Percentiles rank a stretch among this genome's conserved stretches.
Evolutionary conservation across 1,140 invertebrate species (phyloP).

Genomic region (Zaprionus kolodkinae): DNA sequence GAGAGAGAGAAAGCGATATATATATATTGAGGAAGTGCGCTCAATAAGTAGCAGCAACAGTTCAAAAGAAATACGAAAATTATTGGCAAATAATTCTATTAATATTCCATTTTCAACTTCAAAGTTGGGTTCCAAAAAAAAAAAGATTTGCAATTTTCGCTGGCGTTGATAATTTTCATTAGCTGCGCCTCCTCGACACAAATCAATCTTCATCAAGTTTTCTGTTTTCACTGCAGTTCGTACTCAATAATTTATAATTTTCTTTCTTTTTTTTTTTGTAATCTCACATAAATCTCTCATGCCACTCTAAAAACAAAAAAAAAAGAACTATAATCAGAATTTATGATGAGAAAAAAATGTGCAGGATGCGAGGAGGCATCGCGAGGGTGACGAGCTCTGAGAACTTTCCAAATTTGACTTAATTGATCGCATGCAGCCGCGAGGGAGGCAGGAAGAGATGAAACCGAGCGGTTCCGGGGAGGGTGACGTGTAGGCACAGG

Average conservation of each 20-base stretch:
- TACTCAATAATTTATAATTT: slow-evolving; percentile 49
- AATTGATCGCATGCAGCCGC: slow-evolving; percentile 62
- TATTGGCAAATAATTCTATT: slow-evolving; percentile 37
- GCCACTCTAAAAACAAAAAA: neutral
- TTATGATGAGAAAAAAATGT: slow-evolving; percentile 54
- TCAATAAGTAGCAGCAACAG: slow-evolving; percentile 7
- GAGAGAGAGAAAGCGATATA: neutral
- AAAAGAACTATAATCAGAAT: slow-evolving; percentile 65
- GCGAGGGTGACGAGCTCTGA: slow-evolving; percentile 37
- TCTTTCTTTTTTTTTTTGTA: slow-evolving; percentile 23
- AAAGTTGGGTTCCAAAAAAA: slow-evolving; percentile 69
- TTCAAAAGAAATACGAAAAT: slow-evolving; percentile 59
- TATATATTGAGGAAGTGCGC: neutral
- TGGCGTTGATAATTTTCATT: slow-evolving; percentile 64
- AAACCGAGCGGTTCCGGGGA: slow-evolving; percentile 27
- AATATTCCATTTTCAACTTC: slow-evolving; percentile 50
- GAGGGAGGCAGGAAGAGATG: slow-evolving; percentile 15
- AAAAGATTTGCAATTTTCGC: slow-evolving; percentile 59
- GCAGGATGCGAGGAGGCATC: slow-evolving; percentile 35
- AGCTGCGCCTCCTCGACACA: slow-evolving; percentile 42
- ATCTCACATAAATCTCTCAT: slow-evolving; percentile 2
- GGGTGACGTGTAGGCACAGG: slow-evolving; percentile 36
- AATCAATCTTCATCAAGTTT: slow-evolving; percentile 73
- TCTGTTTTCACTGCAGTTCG: neutral
- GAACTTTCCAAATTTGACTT: slow-evolving; percentile 48